Evolutionary conservation across 1,140 invertebrate genomes (phyloP), one percentile per base, ranked within the genome.

Genomic region (Octopus sinensis): DNA sequence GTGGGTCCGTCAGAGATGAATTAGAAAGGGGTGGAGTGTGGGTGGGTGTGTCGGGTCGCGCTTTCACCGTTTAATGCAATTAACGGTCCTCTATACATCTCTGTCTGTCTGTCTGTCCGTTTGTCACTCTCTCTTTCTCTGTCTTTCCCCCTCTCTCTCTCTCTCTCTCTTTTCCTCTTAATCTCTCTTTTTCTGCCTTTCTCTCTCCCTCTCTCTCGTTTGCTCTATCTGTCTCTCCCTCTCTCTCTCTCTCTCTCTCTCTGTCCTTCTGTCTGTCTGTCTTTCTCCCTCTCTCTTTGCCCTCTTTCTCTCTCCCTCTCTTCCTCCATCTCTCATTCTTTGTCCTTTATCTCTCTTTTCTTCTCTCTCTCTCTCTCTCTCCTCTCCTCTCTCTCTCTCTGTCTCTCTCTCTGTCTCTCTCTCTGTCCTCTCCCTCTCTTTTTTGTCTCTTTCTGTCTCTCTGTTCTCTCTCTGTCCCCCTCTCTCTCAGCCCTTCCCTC

Each of bases 301-400:
- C 12, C 68, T 5, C 6, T 3, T 71, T 5, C 5, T 0, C 3
- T 5, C 3, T 4, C 5, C 13, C 3, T 3, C 3, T 5, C 4
- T 71, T 13, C 13, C 3, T 1, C 3, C 9, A 2, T 62, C 3
- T 3, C 3, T 3, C 3, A 3, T 17, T 3, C 71, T 13, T 77
- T 78, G 80, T 56, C 73, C 80, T 79, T 54, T 80, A 12, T 79
- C 76, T 83, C 56, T 71, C 80, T 79, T 2, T 82, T 12, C 62
- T 54, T 68, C 30, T 79, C 76, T 82, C 43, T 71, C 54, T 77
- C 81, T 79, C 54, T 51, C 53, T 76, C 75, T 82, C 0, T 82
- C 10, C 4, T 6, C 51, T 71, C 3, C 62, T 76, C 4, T 9
- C n/a, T 56, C 52, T 1, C 3, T 5, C 68, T 23, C 71, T 62